A percentile compares a stretch with the other conserved stretches of the same genome.
These are phyloP conservation scores for Sarcoramphus papa DNA, from an alignment of 2,797 vertebrate genomes.

Conservation along the genomic window DNA sequence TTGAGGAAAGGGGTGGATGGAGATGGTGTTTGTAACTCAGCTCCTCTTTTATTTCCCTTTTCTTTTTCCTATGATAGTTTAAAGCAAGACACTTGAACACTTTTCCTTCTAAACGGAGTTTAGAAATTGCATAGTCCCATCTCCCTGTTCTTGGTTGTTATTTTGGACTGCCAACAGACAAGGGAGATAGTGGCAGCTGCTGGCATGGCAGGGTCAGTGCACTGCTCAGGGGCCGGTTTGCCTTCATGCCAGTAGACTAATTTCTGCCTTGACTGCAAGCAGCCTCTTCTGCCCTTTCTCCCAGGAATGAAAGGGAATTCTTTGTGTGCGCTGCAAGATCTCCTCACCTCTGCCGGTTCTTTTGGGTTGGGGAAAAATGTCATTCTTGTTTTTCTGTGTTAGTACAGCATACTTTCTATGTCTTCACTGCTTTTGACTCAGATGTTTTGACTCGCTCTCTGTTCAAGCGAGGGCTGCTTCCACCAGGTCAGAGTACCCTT, in stretches of 20 bases:
- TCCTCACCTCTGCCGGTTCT: background rate
- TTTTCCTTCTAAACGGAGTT: background rate
- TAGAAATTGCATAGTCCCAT: background rate
- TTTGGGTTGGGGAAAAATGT: background rate
- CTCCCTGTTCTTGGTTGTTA: background rate
- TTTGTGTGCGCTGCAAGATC: background rate
- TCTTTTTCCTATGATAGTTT: background rate
- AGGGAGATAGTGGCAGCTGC: background rate
- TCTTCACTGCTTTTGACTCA: background rate
- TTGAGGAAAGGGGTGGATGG: background rate
- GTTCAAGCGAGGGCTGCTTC: background rate
- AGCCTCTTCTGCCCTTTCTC: background rate
- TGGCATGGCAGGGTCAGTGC: background rate
- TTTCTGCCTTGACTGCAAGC: background rate
- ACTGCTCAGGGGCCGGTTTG: background rate
- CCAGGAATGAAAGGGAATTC: background rate
- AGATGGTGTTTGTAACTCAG: background rate
- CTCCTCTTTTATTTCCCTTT: background rate
- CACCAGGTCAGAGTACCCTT: background rate
- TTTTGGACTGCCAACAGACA: background rate
- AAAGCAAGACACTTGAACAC: background rate
- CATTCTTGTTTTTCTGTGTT: background rate
- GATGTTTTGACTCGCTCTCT: background rate
- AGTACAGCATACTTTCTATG: background rate
- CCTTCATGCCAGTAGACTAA: background rate